Evolutionary conservation across 2,113 vertebrate genomes (phyloP), one percentile per base, ranked within the genome.

Genomic region (Pachyramphus minor): DNA sequence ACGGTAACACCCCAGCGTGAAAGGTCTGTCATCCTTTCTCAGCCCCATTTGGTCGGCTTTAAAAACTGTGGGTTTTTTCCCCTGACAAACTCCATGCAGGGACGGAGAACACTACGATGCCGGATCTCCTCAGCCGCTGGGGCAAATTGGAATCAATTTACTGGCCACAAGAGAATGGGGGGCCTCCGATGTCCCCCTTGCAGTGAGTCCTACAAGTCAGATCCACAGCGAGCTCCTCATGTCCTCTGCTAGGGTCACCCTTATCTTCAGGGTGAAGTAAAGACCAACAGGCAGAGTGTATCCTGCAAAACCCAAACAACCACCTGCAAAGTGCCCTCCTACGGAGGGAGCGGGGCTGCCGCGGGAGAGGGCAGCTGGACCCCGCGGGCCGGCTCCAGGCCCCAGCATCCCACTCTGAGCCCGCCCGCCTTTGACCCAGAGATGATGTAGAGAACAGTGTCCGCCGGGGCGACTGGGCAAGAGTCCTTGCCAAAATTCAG

Each of bases 121-220:
- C 19, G 8, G 3, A 31, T 33, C 42, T 59, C 28, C 27, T 74
- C 33, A 59, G 60, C 9, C 49, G 1, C 41, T 35, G 37, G 5
- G 7, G 31, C 14, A 53, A 35, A 9, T 11, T 45, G 28, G 23
- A 41, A 68, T 17, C 30, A 35, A 68, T 72, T 75, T 66, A 11
- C 33, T 11, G 66, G 8, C 19, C 52, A 30, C 11, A 50, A 30
- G 8, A 59, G 14, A 14, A n/a, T 37, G 7, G 30, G 9, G 6
- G 5, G 2, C 0, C 1, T 33, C 7, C 3, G 9, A 28, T 7
- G 0, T 39, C 2, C 6, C 11, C 17, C 11, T 8, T 31, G 7
- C 41, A 58, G 30, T 0, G 7, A 39, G 6, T 35, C 35, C 42
- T 35, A 33, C 66, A n/a, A 63, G 25, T 8, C 42, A 45, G 12